Conservation (phyloP, 2,113 vertebrate species). For the Dicrurus megarhynchus region DNA sequence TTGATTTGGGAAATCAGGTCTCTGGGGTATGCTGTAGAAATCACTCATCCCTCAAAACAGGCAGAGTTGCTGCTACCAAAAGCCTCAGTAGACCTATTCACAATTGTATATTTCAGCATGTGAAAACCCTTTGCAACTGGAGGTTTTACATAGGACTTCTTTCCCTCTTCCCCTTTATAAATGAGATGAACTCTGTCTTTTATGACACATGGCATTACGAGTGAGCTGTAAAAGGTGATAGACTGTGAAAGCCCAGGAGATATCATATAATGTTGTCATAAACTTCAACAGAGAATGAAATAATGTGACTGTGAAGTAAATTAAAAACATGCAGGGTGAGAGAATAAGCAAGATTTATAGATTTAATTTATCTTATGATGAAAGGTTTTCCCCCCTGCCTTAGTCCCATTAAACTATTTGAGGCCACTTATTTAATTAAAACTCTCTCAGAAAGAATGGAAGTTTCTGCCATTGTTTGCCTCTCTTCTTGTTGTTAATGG, state of each 20-base stretch:
- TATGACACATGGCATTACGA: background rate
- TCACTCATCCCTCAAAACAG: background rate
- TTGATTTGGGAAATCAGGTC: background rate
- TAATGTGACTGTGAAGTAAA: background rate
- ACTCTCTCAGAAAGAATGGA: background rate
- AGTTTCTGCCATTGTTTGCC: background rate
- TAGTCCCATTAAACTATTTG: background rate
- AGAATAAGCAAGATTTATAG: background rate
- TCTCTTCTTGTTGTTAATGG: background rate
- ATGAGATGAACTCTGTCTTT: background rate
- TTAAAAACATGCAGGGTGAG: background rate
- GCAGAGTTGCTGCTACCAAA: background rate
- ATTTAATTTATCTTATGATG: slow-evolving; percentile 8
- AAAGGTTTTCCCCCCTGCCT: background rate
- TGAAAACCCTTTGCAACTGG: background rate
- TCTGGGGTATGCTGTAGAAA: background rate
- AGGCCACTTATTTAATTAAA: slow-evolving; percentile 30
- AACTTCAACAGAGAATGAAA: slow-evolving; percentile 4
- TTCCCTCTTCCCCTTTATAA: background rate
- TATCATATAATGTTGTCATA: background rate
- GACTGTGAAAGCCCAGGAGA: background rate
- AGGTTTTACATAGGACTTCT: background rate
- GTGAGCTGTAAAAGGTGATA: background rate
- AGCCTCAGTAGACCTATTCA: background rate
- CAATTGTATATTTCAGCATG: background rate